A percentile compares a stretch with the other conserved stretches of the same genome.
phyloP scores from a whole-genome alignment of 2,888 invertebrate genomes.

The Elmis aenea region DNA sequence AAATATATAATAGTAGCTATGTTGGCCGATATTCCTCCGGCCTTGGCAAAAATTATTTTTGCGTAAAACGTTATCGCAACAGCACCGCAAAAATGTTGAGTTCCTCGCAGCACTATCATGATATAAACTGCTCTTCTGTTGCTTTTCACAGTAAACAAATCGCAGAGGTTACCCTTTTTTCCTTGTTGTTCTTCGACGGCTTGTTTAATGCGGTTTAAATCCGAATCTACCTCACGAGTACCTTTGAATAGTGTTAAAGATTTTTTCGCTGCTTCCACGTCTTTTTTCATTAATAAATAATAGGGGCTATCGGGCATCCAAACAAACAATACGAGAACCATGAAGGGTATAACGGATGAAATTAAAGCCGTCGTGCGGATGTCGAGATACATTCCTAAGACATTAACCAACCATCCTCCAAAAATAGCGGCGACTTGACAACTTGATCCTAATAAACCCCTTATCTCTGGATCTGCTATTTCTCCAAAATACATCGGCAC shows the following conservation, averaged over 20 bases:
- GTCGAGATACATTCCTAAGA: slow-evolving; percentile 55
- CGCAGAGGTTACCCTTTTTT: slow-evolving; percentile 49
- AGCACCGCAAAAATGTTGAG: slow-evolving; percentile 58
- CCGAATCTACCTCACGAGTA: slow-evolving; percentile 47
- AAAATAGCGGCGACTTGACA: slow-evolving; percentile 53
- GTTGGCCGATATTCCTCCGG: slow-evolving; percentile 44
- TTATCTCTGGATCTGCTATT: slow-evolving; percentile 53
- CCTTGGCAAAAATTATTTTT: slow-evolving; percentile 54
- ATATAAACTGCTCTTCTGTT: slow-evolving; percentile 59
- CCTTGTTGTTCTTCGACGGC: slow-evolving; percentile 36
- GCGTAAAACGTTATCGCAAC: slow-evolving; percentile 57
- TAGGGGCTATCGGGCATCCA: slow-evolving; percentile 64
- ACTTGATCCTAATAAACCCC: slow-evolving; percentile 59
- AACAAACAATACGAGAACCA: slow-evolving; percentile 54
- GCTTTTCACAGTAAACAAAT: slow-evolving; percentile 51
- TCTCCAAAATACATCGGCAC: slow-evolving; percentile 60
- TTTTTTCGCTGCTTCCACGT: slow-evolving; percentile 45
- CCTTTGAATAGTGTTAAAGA: slow-evolving; percentile 56
- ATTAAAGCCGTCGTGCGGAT: slow-evolving; percentile 51
- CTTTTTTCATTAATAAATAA: slow-evolving; percentile 41
- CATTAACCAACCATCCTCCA: slow-evolving; percentile 59
- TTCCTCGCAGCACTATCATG: slow-evolving; percentile 54
- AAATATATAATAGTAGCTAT: slow-evolving; percentile 55
- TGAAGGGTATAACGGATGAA: slow-evolving; percentile 54
- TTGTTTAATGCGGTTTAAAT: slow-evolving; percentile 34